Base-by-base conservation (phyloP, 2,113 vertebrate genomes). In the Salvelinus sp. region DNA sequence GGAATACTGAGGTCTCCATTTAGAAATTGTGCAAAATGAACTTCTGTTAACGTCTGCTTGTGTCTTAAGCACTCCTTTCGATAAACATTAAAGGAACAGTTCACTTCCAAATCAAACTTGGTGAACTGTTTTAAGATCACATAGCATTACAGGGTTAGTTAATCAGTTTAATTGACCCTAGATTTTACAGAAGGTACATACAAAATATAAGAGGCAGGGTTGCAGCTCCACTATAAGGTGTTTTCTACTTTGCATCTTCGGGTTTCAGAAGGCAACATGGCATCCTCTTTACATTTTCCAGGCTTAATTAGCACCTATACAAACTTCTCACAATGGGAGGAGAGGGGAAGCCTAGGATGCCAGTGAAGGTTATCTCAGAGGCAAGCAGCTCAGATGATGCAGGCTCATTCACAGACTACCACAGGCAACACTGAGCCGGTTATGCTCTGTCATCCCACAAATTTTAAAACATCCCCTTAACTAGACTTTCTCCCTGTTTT, bases 231-330 rank as follows among this genome's bases (percentile, higher is more conserved):
- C 54, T 20, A 57, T 57, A 66, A 66, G 64, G 33, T 44, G 67
- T 69, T 64, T 16, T 38, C 60, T 64, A 70, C 33, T 30, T 2
- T 57, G 44, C 16, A 63, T 82, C 80, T 44, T 25, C 13, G 77
- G 70, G 60, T 65, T 72, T 71, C 78, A 76, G 38, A 2, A 2
- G 38, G 70, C 83, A 85, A 81, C 74, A 74, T 77, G 80, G 73
- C 63, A 68, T 79, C 78, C 77, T 84, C 76, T 81, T 79, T 82
- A 80, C 83, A 86, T 85, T 86, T 85, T 76, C 85, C 75, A 80
- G 84, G 87, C 87, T 90, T 91, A 91, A 92, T 91, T 91, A 90
- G 87, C 88, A 83, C 83, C 85, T 88, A 82, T 84, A 77, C 80
- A 82, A 80, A 79, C 77, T 85, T 82, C 76, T 87, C 80, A 82